phyloP scores from a whole-genome alignment of 30 jellyfish, hydroid and myxozoan genomes.

The Hydra vulgaris region DNA sequence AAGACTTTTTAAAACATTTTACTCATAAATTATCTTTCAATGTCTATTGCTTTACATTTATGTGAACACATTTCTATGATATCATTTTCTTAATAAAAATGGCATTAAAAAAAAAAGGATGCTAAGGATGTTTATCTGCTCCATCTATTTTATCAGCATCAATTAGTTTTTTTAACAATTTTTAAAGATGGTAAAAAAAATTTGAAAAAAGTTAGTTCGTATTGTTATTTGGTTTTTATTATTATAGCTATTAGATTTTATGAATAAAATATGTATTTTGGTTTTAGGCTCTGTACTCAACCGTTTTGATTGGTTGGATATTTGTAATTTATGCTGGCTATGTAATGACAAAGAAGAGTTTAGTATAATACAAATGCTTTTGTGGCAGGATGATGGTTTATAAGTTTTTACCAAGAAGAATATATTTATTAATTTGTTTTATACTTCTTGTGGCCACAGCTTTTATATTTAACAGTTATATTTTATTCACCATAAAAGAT shows the following conservation, averaged over 20 bases:
- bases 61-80: too few relatives aligned
- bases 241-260: neutral
- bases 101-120: too few relatives aligned
- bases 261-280: neutral
- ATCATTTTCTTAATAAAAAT: too few relatives aligned
- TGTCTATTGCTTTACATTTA: too few relatives aligned
- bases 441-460: neutral
- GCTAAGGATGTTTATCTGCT: too few relatives aligned
- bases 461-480: too few relatives aligned
- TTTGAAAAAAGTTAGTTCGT: neutral
- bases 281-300: slow-evolving; percentile 38
- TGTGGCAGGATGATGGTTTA: neutral
- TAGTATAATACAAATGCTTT: slow-evolving; percentile 3
- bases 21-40: too few relatives aligned
- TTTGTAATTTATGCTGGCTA: slow-evolving; percentile 82
- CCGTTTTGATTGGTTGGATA: slow-evolving; percentile 64
- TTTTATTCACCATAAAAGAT: neutral
- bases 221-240: neutral
- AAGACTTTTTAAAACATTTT: too few relatives aligned
- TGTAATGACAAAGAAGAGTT: slow-evolving; percentile 34
- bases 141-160: too few relatives aligned
- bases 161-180: too few relatives aligned
- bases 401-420: neutral
- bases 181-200: too few relatives aligned
- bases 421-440: neutral